Evolutionary conservation across 1,140 invertebrate species (phyloP), one percentile per base, ranked within the genome.

Genomic region (Rhagoletis pomonella): DNA sequence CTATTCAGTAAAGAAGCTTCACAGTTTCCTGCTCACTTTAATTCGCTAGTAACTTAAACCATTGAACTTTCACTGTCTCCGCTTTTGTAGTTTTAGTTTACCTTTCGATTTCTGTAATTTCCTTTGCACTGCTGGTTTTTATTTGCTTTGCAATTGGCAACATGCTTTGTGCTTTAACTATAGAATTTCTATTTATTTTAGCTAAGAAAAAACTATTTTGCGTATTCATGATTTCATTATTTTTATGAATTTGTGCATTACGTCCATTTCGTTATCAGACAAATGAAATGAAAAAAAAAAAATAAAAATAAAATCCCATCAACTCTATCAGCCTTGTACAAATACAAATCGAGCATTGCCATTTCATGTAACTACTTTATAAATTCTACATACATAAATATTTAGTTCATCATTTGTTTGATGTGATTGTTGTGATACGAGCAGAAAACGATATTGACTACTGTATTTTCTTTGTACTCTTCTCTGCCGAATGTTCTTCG

Each of bases 401-500:
- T 81, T 81, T 47, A n/a, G 44, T 81, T 81, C n/a, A 14, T 81
- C 42, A 50, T 81, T 81, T 81, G 73, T 81, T 81, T 58, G 73
- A 81, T 55, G 73, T 81, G 50, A 81, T 55, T 81, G 73, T 19
- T 55, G 44, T 81, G 73, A 10, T 81, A n/a, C 29, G 50, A 81
- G 73, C 73, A 58, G 73, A 81, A 81, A 81, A 81, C 47, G 42
- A 55, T 81, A 81, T 55, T 81, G 73, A 81, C 73, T 55, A 6
- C 6, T 42, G 47, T 81, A 55, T 81, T 81, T 55, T 81, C 47
- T 81, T 81, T 81, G 47, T 81, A 58, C 73, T 81, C 47, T 81
- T 81, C 73, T 81, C 73, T 81, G 73, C 47, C 47, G 73, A 81
- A 81, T 81, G 73, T 81, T 81, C n/a, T 81, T 81, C 55, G 2